Evolutionary conservation across 2,888 invertebrate species (phyloP).

Genomic region (Morpho achilles): DNA sequence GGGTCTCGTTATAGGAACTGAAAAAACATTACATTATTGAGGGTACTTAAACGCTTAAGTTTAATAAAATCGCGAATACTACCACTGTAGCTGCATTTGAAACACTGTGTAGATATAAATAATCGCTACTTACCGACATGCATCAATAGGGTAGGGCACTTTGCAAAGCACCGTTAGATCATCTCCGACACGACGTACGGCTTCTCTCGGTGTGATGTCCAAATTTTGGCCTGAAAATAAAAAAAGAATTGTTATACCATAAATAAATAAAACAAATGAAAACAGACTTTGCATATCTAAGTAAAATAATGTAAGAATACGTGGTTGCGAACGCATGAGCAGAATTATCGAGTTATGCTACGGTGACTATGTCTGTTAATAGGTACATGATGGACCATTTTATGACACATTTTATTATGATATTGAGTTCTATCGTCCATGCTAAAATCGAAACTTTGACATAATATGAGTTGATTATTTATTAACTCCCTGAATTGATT

Average conservation of each 20-base stretch:
- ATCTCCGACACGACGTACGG: conserved; percentile 77
- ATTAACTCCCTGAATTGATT: too few relatives aligned
- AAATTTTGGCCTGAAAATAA: conserved; percentile 65
- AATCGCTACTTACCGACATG: conserved; percentile 72
- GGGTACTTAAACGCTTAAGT: too few relatives aligned
- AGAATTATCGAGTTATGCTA: too few relatives aligned
- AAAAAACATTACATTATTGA: too few relatives aligned
- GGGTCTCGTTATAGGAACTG: too few relatives aligned
- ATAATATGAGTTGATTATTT: too few relatives aligned
- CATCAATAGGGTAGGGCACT: conserved; percentile 76
- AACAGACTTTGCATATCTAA: neutral
- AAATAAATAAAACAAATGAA: neutral
- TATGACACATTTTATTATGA: too few relatives aligned
- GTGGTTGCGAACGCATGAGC: neutral
- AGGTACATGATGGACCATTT: too few relatives aligned
- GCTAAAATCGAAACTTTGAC: too few relatives aligned
- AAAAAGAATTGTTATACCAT: neutral
- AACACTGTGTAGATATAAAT: neutral
- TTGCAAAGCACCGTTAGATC: conserved; percentile 80
- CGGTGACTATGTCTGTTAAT: too few relatives aligned
- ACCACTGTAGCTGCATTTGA: neutral
- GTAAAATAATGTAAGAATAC: neutral
- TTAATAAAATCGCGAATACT: too few relatives aligned
- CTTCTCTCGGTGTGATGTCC: conserved; percentile 73
- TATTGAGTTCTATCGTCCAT: too few relatives aligned